Evolutionary conservation across 2,888 invertebrate species (phyloP).

Genomic region (Cephus pulcher): DNA sequence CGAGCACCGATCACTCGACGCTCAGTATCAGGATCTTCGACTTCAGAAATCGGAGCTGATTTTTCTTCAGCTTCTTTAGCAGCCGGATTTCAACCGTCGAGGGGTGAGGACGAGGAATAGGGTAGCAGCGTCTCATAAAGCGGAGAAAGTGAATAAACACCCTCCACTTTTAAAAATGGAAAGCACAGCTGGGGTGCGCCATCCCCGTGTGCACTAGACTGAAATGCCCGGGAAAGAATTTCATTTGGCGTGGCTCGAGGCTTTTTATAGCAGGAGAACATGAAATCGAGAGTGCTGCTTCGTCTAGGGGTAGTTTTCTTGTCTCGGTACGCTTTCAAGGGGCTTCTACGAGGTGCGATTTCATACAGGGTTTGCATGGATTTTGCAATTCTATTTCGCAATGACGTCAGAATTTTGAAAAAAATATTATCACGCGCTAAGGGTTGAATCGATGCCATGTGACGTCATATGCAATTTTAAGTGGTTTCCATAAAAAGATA

Average conservation of each 20-base stretch:
- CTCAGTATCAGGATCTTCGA: not conserved
- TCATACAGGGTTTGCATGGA: not conserved
- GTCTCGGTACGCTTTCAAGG: not conserved
- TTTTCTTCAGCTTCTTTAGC: not conserved
- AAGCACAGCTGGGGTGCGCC: not conserved
- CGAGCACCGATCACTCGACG: not conserved
- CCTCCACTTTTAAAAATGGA: not conserved
- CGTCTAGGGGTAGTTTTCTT: not conserved
- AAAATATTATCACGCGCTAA: not conserved
- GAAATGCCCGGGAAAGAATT: not conserved
- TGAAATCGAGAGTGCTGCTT: not conserved
- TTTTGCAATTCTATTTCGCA: not conserved
- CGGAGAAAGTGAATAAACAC: constrained; percentile 35
- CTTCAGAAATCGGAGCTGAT: not conserved
- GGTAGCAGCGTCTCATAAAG: constrained; percentile 39
- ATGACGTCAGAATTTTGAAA: not conserved
- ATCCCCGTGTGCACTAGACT: not conserved
- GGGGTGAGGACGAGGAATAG: constrained; percentile 45
- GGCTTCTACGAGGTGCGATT: not conserved
- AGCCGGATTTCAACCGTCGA: constrained; percentile 26
- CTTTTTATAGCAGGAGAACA: constrained; percentile 19
- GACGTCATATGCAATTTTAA: not conserved
- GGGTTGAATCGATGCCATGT: not conserved
- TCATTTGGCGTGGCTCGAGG: constrained; percentile 16
- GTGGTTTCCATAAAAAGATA: not conserved